A percentile compares a stretch with the other conserved stretches of the same genome.
These are phyloP conservation scores for Oncorhynchus tshawytscha DNA, from an alignment of 2,113 vertebrate genomes.

Conservation along the genomic window DNA sequence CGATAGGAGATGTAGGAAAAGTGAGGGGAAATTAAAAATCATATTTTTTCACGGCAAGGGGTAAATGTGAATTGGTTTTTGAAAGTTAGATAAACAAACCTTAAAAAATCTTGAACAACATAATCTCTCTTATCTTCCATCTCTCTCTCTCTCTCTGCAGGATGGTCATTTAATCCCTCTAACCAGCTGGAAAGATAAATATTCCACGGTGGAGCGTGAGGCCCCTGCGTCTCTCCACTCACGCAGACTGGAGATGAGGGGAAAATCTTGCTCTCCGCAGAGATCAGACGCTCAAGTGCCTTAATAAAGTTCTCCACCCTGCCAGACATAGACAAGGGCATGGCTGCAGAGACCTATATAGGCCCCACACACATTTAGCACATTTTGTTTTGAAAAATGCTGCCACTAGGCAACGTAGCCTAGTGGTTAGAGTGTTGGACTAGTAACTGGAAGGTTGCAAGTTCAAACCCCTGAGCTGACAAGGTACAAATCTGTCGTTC, in stretches of 20 bases:
- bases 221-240: slow-evolving; percentile 61
- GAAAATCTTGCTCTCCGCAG: slow-evolving; percentile 49
- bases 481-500: too few species aligned
- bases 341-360: slow-evolving; percentile 41
- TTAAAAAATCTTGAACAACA: neutral
- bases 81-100: neutral
- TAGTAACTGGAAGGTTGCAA: too few species aligned
- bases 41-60: slow-evolving; percentile 51
- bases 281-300: slow-evolving; percentile 42
- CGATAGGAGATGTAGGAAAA: neutral
- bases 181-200: slow-evolving; percentile 77
- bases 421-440: too few species aligned
- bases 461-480: too few species aligned
- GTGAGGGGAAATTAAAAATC: slow-evolving; percentile 17
- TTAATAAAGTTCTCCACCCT: slow-evolving; percentile 56
- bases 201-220: slow-evolving; percentile 68
- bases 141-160: slow-evolving; percentile 29
- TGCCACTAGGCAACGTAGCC: too few species aligned
- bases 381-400: neutral
- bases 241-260: slow-evolving; percentile 65
- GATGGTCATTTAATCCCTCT: slow-evolving; percentile 74
- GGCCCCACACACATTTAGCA: slow-evolving; percentile 29
- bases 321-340: slow-evolving; percentile 42
- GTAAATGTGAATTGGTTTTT: slow-evolving; percentile 64
- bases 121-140: neutral